These are phyloP conservation scores for Vidua chalybeata DNA, from an alignment of 2,113 vertebrate genomes.

Conservation along the genomic window DNA sequence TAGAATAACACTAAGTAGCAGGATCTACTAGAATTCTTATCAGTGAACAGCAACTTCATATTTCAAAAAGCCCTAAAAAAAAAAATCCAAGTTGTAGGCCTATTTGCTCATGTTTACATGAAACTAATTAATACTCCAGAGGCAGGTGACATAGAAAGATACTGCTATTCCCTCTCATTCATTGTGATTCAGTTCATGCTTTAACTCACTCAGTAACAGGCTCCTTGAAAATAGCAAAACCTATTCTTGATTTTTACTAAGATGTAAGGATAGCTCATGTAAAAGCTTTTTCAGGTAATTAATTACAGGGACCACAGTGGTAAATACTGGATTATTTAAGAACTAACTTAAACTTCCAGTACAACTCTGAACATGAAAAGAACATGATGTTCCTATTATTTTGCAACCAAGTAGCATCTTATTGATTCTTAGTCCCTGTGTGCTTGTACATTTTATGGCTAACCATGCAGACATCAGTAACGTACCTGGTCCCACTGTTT, in stretches of 20 bases:
- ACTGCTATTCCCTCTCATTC: not conserved
- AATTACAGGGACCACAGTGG: not conserved
- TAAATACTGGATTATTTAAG: not conserved
- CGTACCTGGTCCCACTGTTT: not conserved
- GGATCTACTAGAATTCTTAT: slow-evolving; percentile 15
- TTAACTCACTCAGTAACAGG: not conserved
- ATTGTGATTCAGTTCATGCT: not conserved
- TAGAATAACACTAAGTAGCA: slow-evolving; percentile 20
- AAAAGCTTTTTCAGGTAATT: not conserved
- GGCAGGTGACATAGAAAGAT: not conserved
- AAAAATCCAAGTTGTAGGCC: not conserved
- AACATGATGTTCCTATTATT: not conserved
- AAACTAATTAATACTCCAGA: not conserved
- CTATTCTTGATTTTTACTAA: not conserved
- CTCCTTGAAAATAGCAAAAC: not conserved
- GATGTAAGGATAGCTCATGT: not conserved
- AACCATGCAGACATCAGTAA: not conserved
- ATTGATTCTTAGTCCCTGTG: not conserved
- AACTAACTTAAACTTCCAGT: not conserved
- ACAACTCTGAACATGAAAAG: not conserved
- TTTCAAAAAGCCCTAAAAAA: not conserved
- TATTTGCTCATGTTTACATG: not conserved
- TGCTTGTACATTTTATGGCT: not conserved
- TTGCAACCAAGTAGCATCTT: not conserved
- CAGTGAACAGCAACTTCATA: not conserved